These are phyloP conservation scores for Plestiodon gilberti DNA, from an alignment of 2,113 vertebrate genomes.

Conservation along the genomic window DNA sequence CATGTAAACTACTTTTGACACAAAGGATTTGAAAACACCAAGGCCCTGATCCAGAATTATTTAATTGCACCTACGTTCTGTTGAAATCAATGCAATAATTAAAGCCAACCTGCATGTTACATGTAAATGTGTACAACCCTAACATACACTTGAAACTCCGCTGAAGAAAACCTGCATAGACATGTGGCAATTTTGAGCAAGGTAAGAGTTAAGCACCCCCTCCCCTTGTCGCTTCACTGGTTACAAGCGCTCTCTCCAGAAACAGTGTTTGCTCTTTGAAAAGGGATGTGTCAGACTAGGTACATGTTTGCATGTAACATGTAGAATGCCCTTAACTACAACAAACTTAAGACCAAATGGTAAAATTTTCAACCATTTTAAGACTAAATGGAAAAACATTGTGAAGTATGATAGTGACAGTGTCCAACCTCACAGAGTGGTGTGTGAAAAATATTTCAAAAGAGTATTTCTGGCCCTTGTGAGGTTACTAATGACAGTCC, in stretches of 20 bases:
- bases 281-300: not conserved
- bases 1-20: not conserved
- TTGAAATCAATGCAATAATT: not conserved
- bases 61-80: not conserved
- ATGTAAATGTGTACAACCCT: not conserved
- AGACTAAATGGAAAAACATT: not conserved
- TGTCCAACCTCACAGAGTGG: not conserved
- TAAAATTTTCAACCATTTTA: too few species aligned
- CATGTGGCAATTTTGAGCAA: not conserved
- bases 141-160: not conserved
- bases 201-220: not conserved
- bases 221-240: not conserved
- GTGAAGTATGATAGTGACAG: not conserved
- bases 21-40: not conserved
- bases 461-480: not conserved
- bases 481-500: not conserved
- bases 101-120: not conserved
- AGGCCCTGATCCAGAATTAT: not conserved
- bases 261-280: not conserved
- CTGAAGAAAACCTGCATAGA: not conserved
- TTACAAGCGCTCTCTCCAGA: not conserved
- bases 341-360: not conserved
- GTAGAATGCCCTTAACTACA: not conserved
- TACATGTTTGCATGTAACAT: not conserved
- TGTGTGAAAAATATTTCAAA: not conserved